Evolutionary conservation across 1,140 invertebrate species (phyloP).

Genomic region (Drosophila truncata): DNA sequence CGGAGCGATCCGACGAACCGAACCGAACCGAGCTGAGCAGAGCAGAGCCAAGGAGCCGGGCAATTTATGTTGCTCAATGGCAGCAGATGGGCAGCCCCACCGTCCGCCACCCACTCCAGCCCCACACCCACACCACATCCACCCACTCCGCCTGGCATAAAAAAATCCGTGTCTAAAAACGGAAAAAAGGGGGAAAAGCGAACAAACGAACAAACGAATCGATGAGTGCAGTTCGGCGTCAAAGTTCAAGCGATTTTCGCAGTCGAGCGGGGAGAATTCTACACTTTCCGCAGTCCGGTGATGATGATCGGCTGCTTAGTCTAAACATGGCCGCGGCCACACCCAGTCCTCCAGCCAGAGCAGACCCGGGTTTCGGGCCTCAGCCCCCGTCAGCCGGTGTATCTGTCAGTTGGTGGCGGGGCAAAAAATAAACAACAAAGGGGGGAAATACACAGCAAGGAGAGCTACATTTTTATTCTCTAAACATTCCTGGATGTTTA

Average conservation of each 20-base stretch:
- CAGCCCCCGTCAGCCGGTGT: conserved; percentile 44
- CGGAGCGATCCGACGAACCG: conserved; percentile 17
- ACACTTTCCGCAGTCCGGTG: conserved; percentile 34
- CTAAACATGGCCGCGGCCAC: conserved; percentile 70
- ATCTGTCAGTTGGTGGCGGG: conserved; percentile 58
- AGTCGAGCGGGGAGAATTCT: conserved; percentile 51
- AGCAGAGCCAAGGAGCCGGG: conserved; percentile 63
- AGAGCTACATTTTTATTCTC: conserved; percentile 68
- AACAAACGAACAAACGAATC: conserved; percentile 39
- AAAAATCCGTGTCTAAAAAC: conserved; percentile 77
- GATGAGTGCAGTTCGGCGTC: conserved; percentile 71
- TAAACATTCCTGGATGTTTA: conserved; percentile 78
- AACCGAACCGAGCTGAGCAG: conserved; percentile 11
- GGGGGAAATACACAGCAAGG: conserved; percentile 28
- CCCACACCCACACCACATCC: conserved; percentile 42
- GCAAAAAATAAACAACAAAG: conserved; percentile 75
- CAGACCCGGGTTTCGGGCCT: conserved; percentile 5
- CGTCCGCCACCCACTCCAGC: conserved; percentile 17
- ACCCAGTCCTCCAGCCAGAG: conserved; percentile 52
- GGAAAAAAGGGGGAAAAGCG: conserved; percentile 64
- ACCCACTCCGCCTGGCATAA: conserved; percentile 57
- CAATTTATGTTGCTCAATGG: conserved; percentile 74
- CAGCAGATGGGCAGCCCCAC: conserved; percentile 65
- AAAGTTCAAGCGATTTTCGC: conserved; percentile 72
- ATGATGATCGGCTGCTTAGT: conserved; percentile 62